These are phyloP conservation scores for Hydropsyche tenuis DNA, from an alignment of 1,140 invertebrate genomes.

Conservation along the genomic window DNA sequence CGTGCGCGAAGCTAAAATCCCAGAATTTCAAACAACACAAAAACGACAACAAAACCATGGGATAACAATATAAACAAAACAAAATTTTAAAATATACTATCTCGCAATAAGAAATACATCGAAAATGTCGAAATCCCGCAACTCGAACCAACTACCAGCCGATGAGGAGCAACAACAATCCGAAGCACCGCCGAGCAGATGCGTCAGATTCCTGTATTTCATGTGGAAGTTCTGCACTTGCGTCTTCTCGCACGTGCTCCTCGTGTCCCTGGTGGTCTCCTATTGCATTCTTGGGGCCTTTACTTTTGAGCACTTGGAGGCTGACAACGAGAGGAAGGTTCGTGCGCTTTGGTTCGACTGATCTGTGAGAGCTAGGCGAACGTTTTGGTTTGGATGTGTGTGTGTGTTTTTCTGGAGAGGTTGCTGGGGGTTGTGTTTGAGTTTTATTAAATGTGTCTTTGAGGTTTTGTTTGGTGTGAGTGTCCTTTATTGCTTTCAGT, in stretches of 20 bases:
- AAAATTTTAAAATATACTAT: background rate
- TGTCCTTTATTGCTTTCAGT: too few relatives aligned
- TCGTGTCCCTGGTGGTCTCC: conserved; percentile 84
- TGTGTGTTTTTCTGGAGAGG: too few relatives aligned
- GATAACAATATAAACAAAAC: background rate
- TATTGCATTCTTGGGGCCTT: conserved; percentile 89
- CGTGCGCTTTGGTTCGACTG: conserved; percentile 53
- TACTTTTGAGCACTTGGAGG: conserved; percentile 82
- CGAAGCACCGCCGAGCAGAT: conserved; percentile 57
- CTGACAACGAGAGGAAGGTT: conserved; percentile 76
- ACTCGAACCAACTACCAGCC: conserved; percentile 47
- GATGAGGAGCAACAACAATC: conserved; percentile 52
- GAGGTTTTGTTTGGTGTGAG: too few relatives aligned
- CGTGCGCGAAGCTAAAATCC: too few relatives aligned
- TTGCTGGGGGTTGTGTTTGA: too few relatives aligned
- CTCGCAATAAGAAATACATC: background rate
- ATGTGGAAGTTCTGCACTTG: conserved; percentile 83
- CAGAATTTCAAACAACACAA: background rate
- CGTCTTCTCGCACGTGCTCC: conserved; percentile 86
- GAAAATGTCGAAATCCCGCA: conserved; percentile 45
- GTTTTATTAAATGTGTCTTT: too few relatives aligned
- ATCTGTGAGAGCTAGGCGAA: too few relatives aligned
- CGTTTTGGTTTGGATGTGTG: too few relatives aligned
- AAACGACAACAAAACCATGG: background rate
- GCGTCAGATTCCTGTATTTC: conserved; percentile 61